Conservation (phyloP, 2,797 vertebrate genomes). For the Macropus fuliginosus region DNA sequence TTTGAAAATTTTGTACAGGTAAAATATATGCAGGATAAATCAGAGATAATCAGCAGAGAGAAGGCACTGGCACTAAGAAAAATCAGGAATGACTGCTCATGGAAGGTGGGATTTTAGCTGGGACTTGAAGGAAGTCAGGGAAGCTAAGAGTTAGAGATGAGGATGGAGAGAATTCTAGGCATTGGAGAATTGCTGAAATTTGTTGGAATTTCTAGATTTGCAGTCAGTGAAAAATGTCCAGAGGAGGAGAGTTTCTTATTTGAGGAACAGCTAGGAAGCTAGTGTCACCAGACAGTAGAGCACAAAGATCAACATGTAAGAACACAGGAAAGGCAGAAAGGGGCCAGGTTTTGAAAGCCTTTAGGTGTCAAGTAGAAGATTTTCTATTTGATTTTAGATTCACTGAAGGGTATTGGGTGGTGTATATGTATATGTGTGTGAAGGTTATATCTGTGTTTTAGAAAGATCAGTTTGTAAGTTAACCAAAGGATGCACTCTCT, state of each 20-base stretch:
- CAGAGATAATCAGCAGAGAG: neutral
- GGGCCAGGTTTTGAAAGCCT: neutral
- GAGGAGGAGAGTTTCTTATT: neutral
- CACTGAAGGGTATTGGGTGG: neutral
- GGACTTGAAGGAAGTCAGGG: neutral
- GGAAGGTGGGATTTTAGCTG: neutral
- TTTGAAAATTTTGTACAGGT: neutral
- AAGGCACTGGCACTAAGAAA: neutral
- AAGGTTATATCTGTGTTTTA: neutral
- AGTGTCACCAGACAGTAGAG: neutral
- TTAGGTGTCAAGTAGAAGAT: neutral
- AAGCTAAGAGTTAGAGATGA: neutral
- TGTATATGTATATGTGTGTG: neutral
- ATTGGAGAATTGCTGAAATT: neutral
- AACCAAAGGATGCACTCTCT: slow-evolving; percentile 14
- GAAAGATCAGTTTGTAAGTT: slow-evolving; percentile 15
- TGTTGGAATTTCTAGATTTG: neutral
- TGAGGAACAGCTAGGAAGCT: neutral
- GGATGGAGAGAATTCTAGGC: neutral
- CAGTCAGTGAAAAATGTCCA: neutral
- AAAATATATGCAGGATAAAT: neutral
- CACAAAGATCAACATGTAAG: too few relatives aligned
- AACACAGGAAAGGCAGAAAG: neutral
- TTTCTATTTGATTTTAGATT: neutral
- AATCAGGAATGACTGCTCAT: neutral